Evolutionary conservation across 37 sponge, comb jelly and placozoan genomes (phyloP), one percentile per base, ranked within the genome.

Genomic region (Corticium candelabrum): DNA sequence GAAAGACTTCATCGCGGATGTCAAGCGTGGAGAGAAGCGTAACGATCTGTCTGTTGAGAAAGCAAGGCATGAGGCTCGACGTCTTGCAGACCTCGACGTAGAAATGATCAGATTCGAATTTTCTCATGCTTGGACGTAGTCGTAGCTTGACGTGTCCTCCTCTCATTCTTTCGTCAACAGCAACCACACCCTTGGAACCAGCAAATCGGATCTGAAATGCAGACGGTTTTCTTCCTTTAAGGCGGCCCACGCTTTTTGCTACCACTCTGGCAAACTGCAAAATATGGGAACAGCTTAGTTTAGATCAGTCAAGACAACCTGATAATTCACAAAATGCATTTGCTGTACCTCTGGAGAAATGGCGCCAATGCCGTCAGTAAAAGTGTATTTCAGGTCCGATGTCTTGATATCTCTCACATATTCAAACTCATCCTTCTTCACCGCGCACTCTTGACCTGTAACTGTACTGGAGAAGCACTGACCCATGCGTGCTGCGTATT

Each of bases 101-200:
- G 68, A 40, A 41, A 68, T 82, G 76, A 30, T 76, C 31, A 7
- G 76, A 75, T 41, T 75, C 68, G 75, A 82, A 82, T 76, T 82
- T 82, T 50, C 75, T 74, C 82, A 82, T 82, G 68, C 82, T 82
- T 30, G 82, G 82, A 2, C 82, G 82, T 3, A 82, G 76, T 41
- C 75, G 82, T 11, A 76, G 36, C 11, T 30, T 37, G 1, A 73
- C 7, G 62, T 74, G 75, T 5, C 73, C 41, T 3, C 32, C 34
- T 75, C 33, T 74, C 11, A 74, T 57, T 40, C 75, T 32, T 2
- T 69, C 72, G 69, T 82, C 38, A 2, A 82, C 82, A 7, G 82
- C 82, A 1, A 82, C 82, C 76, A 82, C 69, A 41, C 82, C 82
- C 77, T 82, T 82, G 82, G 50, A 82, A 3, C 82, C 82, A 3